These are phyloP conservation scores for Tipula unca DNA, from an alignment of 2,888 invertebrate genomes.

Conservation along the genomic window DNA sequence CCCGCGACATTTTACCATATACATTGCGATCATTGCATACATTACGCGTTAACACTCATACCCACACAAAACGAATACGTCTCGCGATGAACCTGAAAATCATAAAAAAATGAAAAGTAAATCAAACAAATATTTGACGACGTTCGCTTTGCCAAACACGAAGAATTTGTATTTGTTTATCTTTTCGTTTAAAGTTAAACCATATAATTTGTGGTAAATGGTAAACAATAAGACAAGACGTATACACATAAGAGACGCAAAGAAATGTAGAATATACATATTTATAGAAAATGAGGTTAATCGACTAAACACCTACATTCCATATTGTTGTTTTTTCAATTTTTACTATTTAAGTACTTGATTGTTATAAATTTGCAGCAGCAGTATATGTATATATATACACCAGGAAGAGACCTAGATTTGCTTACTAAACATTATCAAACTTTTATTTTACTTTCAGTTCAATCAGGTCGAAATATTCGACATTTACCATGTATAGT, in stretches of 20 bases:
- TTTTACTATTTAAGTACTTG: background rate
- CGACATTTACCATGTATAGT: slow-evolving; percentile 83
- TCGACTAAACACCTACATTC: background rate
- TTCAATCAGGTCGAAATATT: slow-evolving; percentile 77
- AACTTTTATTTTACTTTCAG: slow-evolving; percentile 47
- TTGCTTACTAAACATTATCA: background rate
- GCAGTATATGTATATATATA: background rate
- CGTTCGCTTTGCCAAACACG: background rate
- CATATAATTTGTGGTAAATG: background rate
- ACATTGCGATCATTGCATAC: background rate
- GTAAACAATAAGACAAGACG: background rate
- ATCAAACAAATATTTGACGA: background rate
- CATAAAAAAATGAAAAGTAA: background rate
- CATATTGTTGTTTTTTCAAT: background rate
- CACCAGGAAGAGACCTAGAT: background rate
- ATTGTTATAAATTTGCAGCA: background rate
- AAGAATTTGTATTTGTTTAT: background rate
- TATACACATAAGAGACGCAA: background rate
- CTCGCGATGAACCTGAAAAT: background rate
- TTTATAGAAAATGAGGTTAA: background rate
- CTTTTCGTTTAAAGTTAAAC: background rate
- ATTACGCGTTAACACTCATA: background rate
- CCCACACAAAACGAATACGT: background rate
- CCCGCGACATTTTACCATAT: background rate
- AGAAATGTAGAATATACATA: background rate